Base-by-base conservation (phyloP, 2,797 vertebrate species). In the Pempheris klunzingeri region DNA sequence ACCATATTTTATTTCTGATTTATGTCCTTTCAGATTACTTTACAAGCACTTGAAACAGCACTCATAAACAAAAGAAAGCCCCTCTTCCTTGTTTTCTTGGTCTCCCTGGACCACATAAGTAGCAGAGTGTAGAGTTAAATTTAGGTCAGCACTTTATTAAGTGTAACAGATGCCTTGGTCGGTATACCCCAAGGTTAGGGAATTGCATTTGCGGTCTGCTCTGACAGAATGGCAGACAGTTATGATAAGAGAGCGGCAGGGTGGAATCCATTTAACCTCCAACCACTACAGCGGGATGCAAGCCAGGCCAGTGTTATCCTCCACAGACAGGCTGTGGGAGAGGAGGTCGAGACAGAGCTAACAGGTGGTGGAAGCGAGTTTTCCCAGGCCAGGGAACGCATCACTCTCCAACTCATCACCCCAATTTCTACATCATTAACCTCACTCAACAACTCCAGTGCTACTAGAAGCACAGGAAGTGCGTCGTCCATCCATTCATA, bases 81-180 rank as follows among this genome's bases (percentile, higher is more conserved):
- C 52, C 53, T 70, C 63, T 32, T 77, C 34, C 47, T 26, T 36
- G 39, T 44, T 61, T 53, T 46, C 43, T 66, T 7, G 39, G 57
- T 80, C 78, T 63, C 66, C 20, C 55, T 50, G 60, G 81, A 87
- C 82, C 81, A 63, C 62, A 81, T 64, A 58, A 84, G 80, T 57
- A 71, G 77, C 58, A 74, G 75, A 74, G 74, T 81, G 66, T 74
- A 52, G 80, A 87, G 84, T 91, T 89, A 91, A 88, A 94, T 93
- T 91, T 91, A 86, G 90, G 87, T 93, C 89, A 94, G 87, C 88
- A 90, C 83, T 90, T 93, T 91, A 88, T 92, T 87, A 92, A 90
- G 86, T 92, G 85, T 88, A 93, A 92, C 92, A 91, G 88, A 92
- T 90, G 89, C 87, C 80, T 89, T 69, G 80, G 88, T 86, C n/a